Evolutionary conservation across 1,140 invertebrate species (phyloP).

Genomic region (Caenorhabditis brenneri): DNA sequence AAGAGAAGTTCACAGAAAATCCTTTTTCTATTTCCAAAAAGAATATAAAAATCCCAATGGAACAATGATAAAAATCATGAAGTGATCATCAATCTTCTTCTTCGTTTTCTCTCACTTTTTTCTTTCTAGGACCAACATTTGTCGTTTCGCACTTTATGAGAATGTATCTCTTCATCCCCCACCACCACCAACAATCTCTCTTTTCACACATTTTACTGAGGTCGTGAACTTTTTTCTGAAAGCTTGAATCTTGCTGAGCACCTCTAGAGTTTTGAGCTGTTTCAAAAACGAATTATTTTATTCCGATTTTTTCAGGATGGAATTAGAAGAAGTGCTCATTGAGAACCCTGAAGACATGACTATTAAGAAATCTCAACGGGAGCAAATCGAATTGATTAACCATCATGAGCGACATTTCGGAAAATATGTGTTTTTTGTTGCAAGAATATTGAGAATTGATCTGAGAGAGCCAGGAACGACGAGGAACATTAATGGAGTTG

Average conservation of each 20-base stretch:
- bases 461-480: background rate
- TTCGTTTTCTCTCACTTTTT: background rate
- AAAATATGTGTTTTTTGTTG: background rate
- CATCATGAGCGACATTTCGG: background rate
- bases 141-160: background rate
- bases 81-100: background rate
- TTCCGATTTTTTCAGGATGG: background rate
- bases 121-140: background rate
- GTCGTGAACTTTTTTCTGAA: background rate
- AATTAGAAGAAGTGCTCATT: slow-evolving; percentile 2
- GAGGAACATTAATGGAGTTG: background rate
- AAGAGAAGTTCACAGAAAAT: no score
- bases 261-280: no score
- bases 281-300: no score
- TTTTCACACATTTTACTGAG: slow-evolving; percentile 1
- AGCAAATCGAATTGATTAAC: background rate
- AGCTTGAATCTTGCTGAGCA: no score
- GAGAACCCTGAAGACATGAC: background rate
- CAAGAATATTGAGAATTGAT: background rate
- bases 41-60: no score
- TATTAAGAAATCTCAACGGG: background rate
- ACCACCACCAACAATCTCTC: background rate
- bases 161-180: background rate
- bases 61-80: background rate
- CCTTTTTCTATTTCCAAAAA: no score